Conservation (phyloP, 2,113 vertebrate genomes). For the Suricata suricatta region DNA sequence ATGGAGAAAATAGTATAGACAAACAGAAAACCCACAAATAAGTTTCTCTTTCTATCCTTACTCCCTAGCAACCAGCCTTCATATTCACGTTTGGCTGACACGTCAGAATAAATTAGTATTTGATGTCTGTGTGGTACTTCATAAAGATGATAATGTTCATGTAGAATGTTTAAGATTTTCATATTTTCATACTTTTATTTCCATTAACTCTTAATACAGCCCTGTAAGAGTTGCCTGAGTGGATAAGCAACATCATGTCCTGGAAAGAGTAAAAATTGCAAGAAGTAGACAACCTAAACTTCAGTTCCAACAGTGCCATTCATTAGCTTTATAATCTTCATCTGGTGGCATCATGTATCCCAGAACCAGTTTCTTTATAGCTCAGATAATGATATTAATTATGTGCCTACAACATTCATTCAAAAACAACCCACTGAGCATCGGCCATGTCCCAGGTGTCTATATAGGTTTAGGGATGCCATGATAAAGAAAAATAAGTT, state of each 20-base stretch:
- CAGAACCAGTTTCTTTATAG: not conserved
- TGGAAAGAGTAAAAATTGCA: conserved; percentile 17
- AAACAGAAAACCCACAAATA: not conserved
- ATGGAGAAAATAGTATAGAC: not conserved
- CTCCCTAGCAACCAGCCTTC: not conserved
- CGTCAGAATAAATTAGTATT: not conserved
- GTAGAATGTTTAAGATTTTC: not conserved
- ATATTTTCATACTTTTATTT: conserved; percentile 25
- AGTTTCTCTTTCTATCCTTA: not conserved
- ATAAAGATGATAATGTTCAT: not conserved
- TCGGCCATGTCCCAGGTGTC: not conserved
- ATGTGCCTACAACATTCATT: not conserved
- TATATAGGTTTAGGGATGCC: not conserved
- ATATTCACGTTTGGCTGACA: not conserved
- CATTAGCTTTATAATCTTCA: not conserved
- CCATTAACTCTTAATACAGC: not conserved
- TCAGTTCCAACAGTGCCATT: not conserved
- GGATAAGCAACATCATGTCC: not conserved
- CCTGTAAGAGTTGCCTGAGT: not conserved
- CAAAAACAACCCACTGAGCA: not conserved
- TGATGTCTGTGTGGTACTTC: not conserved
- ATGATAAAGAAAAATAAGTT: not conserved
- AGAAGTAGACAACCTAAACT: not conserved
- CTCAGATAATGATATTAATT: not conserved
- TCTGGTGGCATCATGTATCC: not conserved